Evolutionary conservation across 2,113 vertebrate species (phyloP).

Genomic region (Cryptotis parvus): DNA sequence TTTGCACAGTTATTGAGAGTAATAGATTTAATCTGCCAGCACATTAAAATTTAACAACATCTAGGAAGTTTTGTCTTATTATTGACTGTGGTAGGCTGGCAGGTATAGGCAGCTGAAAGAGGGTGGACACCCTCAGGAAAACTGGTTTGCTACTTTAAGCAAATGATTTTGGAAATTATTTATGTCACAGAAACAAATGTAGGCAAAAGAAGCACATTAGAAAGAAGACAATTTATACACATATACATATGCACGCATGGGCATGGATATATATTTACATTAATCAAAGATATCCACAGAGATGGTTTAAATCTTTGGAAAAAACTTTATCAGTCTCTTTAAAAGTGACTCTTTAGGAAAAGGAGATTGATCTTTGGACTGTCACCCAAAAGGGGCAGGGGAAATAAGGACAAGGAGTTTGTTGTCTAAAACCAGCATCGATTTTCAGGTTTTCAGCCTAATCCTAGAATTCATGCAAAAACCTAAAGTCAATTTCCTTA

Average conservation of each 20-base stretch:
- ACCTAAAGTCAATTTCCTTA: conserved; percentile 69
- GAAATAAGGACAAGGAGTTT: neutral
- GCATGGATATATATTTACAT: neutral
- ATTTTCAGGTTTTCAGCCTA: conserved; percentile 43
- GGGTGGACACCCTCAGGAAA: conserved; percentile 50
- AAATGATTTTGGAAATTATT: conserved; percentile 61
- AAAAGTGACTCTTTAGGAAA: conserved; percentile 55
- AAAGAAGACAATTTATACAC: conserved; percentile 29
- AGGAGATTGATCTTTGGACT: conserved; percentile 45
- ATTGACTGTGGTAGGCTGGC: conserved; percentile 69
- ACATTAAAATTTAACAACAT: conserved; percentile 74
- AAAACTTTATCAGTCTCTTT: conserved; percentile 20
- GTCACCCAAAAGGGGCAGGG: neutral
- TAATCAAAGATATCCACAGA: neutral
- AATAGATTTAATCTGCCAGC: conserved; percentile 73
- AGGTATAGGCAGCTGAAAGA: conserved; percentile 28
- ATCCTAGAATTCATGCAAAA: conserved; percentile 71
- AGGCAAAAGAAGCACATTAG: neutral
- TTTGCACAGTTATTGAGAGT: conserved; percentile 74
- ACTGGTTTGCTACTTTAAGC: conserved; percentile 54
- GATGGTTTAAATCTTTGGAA: conserved; percentile 23
- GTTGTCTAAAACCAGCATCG: conserved; percentile 37
- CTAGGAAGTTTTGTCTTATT: conserved; percentile 71
- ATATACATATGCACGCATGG: neutral
- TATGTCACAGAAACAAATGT: conserved; percentile 38